Percentiles rank a stretch among this genome's conserved stretches.
phyloP scores from a whole-genome alignment of 2,888 invertebrate species.

The Cepaea hortensis region DNA sequence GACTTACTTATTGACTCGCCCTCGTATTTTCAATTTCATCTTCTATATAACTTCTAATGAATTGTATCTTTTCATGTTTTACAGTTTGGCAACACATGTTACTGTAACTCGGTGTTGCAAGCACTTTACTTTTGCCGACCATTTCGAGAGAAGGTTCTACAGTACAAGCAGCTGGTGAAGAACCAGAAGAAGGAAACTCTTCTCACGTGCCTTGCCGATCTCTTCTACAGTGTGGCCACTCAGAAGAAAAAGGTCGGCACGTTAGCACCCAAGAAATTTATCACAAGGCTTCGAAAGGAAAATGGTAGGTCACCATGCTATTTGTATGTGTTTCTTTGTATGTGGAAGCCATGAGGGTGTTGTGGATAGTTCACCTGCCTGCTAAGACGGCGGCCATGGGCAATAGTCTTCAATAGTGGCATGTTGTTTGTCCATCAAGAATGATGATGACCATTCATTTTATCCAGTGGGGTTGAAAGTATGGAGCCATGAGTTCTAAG shows the following conservation, averaged over 20 bases:
- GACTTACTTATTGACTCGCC: no score
- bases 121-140: constrained; percentile 99
- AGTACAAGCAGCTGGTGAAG: constrained; percentile 86
- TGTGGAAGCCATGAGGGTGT: no score
- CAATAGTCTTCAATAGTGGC: no score
- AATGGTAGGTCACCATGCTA: constrained; percentile 83
- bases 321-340: no score
- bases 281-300: constrained; percentile 96
- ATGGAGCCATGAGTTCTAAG: no score
- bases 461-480: no score
- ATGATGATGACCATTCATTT: no score
- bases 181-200: constrained; percentile 90
- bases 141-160: constrained; percentile 97
- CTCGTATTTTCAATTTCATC: no score
- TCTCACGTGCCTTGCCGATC: constrained; percentile 96
- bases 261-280: constrained; percentile 99
- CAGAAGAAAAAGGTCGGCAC: constrained; percentile 99
- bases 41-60: no score
- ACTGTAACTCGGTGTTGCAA: constrained; percentile 99
- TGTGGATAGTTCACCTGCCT: no score
- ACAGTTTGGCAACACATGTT: constrained; percentile 98
- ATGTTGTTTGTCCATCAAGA: no score
- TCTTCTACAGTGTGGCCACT: constrained; percentile 99
- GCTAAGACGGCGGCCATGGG: no score
- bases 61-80: constrained; percentile 53